Base-by-base conservation (phyloP, 2,888 invertebrate species). In the Meteorus cinctellus region DNA sequence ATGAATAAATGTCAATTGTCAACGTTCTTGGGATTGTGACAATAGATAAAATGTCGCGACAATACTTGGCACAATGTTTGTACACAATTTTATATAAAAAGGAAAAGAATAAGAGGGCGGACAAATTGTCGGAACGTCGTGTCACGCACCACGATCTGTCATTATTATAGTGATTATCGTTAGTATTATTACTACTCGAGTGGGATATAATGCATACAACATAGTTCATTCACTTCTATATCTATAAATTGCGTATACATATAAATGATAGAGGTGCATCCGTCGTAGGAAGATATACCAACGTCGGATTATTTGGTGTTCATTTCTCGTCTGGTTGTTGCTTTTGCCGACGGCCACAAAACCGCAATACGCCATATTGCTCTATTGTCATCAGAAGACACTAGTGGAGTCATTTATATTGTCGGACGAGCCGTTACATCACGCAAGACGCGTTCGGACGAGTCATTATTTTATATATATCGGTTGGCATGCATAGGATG, bases 291-390 rank as follows among this genome's bases (percentile, higher is more conserved):
- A 19, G n/a, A 55, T 55, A 55, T 24, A 55, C 19, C 19, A n/a
- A 55, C n/a, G 55, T 8, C 19, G 55, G 55, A 55, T 55, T 24
- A 67, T 67, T 67, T 67, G 48, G 67, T 36, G 67, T 48, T 65
- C 66, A 70, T 65, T 67, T 60, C 29, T 67, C 59, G 74, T 76
- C 78, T 72, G 76, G 75, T 75, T 24, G 31, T 34, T 34, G 62
- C 45, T 62, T 36, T 34, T 63, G 45, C 66, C 66, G 72, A 41
- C 60, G 71, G 74, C 80, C 84, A 85, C 84, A 85, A 83, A 88
- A 87, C 88, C 87, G 80, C 87, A 87, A 79, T 83, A 84, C 86
- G 83, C 83, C 87, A 87, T 86, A 83, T 81, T 87, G 81, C 79
- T 84, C 48, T 27, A 74, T 74, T 74, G 62, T 74, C 19, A 51